Conservation (phyloP, 1,140 invertebrate species). For the Venturia canescens region DNA sequence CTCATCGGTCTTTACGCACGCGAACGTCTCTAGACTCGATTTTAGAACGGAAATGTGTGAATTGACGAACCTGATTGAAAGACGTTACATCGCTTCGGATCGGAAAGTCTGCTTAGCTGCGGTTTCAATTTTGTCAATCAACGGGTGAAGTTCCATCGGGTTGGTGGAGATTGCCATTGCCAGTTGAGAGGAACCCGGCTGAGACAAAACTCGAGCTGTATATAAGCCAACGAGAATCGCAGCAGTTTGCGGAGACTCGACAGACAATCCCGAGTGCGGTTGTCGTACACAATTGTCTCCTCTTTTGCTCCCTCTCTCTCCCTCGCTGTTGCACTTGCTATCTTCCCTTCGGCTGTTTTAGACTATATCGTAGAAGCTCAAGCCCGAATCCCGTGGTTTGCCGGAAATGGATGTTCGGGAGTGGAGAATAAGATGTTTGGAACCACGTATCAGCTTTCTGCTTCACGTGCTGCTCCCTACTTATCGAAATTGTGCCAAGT, state of each 20-base stretch:
- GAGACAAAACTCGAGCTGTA: neutral
- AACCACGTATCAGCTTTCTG: neutral
- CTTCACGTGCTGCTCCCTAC: neutral
- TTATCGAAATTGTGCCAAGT: neutral
- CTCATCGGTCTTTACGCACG: no score
- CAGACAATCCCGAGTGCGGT: constrained; percentile 41
- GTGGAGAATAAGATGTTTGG: neutral
- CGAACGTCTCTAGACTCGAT: no score
- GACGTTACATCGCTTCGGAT: no score
- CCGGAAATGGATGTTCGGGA: constrained; percentile 34
- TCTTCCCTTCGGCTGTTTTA: constrained; percentile 8
- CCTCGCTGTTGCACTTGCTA: neutral
- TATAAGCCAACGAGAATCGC: neutral
- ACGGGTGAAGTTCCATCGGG: constrained; percentile 22
- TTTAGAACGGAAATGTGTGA: no score
- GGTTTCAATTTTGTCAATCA: constrained; percentile 19
- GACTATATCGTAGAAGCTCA: constrained; percentile 6
- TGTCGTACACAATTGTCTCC: constrained; percentile 37
- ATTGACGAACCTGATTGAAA: no score
- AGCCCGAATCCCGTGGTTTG: constrained; percentile 36
- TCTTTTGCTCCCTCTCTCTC: neutral
- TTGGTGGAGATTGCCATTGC: constrained; percentile 14
- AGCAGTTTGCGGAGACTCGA: neutral
- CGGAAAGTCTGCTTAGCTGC: neutral
- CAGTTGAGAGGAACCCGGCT: neutral